Conservation (phyloP, 2,113 vertebrate genomes). For the Cyrtonyx montezumae region DNA sequence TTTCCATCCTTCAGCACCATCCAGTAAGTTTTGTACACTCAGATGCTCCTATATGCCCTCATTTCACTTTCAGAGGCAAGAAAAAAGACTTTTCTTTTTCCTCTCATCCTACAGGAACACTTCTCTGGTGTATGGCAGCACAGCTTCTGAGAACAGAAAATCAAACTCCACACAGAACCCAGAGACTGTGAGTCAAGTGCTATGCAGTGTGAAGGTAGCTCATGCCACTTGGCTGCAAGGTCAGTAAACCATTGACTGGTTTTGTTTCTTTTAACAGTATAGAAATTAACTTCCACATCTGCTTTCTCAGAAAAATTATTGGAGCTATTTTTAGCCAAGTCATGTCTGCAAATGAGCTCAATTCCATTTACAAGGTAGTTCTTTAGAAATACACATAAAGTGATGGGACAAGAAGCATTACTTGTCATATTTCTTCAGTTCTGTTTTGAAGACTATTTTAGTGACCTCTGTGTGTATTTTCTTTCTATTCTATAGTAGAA, state of each 20-base stretch:
- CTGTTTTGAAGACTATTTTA: background rate
- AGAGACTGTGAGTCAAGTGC: background rate
- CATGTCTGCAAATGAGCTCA: background rate
- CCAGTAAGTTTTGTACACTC: background rate
- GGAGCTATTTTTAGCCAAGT: background rate
- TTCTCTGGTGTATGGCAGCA: background rate
- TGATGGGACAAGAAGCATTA: background rate
- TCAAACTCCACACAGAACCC: accelerated
- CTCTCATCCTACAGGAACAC: background rate
- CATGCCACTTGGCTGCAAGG: background rate
- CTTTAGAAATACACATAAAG: no score
- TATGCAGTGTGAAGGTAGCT: background rate
- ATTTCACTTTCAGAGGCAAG: background rate
- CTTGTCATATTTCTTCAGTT: background rate
- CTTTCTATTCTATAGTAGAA: background rate
- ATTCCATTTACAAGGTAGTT: background rate
- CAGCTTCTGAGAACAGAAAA: background rate
- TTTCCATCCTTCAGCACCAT: background rate
- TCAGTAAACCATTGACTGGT: background rate
- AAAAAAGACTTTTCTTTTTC: background rate
- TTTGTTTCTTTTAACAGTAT: background rate
- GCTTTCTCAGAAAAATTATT: background rate
- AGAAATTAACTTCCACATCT: background rate
- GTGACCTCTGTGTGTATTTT: background rate
- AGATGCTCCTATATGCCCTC: background rate